Evolutionary conservation across 2,113 vertebrate genomes (phyloP).

Genomic region (Lutjanus erythropterus): DNA sequence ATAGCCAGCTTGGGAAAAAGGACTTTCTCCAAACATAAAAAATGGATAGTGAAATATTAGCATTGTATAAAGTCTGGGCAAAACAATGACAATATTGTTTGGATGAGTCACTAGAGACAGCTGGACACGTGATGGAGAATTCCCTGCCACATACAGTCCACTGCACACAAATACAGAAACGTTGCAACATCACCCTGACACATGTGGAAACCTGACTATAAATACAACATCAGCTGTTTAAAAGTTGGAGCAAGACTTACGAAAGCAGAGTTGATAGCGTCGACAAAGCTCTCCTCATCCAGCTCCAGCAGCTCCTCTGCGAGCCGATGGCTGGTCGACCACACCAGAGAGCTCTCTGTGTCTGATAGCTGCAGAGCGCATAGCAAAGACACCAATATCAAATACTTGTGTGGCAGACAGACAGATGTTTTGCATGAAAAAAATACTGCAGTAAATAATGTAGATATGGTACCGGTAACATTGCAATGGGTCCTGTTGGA

Average conservation of each 20-base stretch:
- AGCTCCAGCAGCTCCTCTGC: conserved; percentile 90
- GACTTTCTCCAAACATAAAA: conserved; percentile 76
- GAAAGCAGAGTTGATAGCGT: conserved; percentile 96
- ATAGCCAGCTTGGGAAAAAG: conserved; percentile 85
- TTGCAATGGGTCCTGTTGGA: conserved; percentile 94
- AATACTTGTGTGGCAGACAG: background rate
- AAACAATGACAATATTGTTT: conserved; percentile 61
- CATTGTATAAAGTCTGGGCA: conserved; percentile 48
- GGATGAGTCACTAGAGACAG: conserved; percentile 48
- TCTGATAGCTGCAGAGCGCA: conserved; percentile 90
- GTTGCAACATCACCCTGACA: conserved; percentile 31
- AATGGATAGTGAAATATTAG: conserved; percentile 68
- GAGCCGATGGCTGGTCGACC: conserved; percentile 94
- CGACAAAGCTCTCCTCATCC: conserved; percentile 95
- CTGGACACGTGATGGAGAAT: conserved; percentile 12
- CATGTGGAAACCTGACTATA: conserved; percentile 18
- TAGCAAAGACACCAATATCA: conserved; percentile 2
- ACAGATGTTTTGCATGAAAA: background rate
- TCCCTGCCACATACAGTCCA: background rate
- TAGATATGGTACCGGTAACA: conserved; percentile 91
- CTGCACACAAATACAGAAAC: conserved; percentile 25
- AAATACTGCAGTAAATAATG: conserved; percentile 5
- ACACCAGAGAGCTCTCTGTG: conserved; percentile 94
- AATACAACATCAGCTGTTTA: conserved; percentile 16
- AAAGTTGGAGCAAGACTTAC: conserved; percentile 85